Base-by-base conservation (phyloP, 2,888 invertebrate species). In the Maniola hyperantus region DNA sequence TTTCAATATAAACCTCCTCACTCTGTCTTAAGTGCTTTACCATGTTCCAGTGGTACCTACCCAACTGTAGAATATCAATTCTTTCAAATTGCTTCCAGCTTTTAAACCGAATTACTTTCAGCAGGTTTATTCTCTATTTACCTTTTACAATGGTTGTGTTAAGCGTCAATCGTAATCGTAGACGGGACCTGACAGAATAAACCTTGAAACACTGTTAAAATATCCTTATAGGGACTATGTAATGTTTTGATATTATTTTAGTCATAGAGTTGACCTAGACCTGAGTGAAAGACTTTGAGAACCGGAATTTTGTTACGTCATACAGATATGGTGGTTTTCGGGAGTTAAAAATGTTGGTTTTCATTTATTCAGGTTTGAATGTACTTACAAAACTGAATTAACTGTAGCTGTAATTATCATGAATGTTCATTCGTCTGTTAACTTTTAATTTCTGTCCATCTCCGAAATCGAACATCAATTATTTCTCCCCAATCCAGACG, bases 11-110 rank as follows among this genome's bases (percentile, higher is more conserved):
- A 44, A 62, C 64, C 51, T 54, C 54, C 59, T 51, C 59, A 26
- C 69, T 74, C n/a, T 51, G 51, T 11, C 39, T 39, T 51, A 74
- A 85, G 84, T 83, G 84, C 83, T 82, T 78, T 80, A 70, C 75
- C 81, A 70, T 85, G 84, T 83, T 75, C 67, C 66, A 34, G 26
- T 53, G 51, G 59, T 57, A 65, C 60, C 54, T 26, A 26, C 26
- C 26, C 61, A 60, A 65, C 60, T 46, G 33, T 60, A 67, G 65
- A 69, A 68, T 69, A 66, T 63, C 67, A 73, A 65, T 71, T 69
- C 68, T 66, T 69, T 60, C 65, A 18, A 53, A 55, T 66, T 60
- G 48, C 51, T 51, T 51, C 33, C 6, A 51, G 51, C 6, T 48
- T 48, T 51, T 11, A 33, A 51, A 51, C 33, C 6, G 26, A 26